Base-by-base conservation (phyloP, 2,797 vertebrate genomes). In the Characodon lateralis region DNA sequence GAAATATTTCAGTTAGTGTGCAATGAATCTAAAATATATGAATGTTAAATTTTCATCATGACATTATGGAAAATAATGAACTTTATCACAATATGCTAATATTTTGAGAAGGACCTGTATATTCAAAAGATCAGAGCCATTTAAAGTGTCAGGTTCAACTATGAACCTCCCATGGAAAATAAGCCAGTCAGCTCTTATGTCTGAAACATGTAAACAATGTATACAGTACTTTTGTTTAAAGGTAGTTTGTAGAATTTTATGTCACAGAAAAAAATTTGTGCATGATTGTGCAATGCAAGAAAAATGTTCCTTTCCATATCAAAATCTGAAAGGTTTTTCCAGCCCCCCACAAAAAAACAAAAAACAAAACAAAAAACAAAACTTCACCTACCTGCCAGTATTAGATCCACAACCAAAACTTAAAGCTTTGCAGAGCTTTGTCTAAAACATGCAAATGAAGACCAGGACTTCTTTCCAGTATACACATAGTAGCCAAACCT, bases 91-190 rank as follows among this genome's bases (percentile, higher is more conserved):
- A n/a, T n/a, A n/a, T n/a, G n/a, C n/a, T n/a, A n/a, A n/a, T n/a
- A n/a, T n/a, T n/a, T n/a, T n/a, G n/a, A n/a, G n/a, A n/a, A n/a
- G n/a, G n/a, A n/a, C n/a, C n/a, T n/a, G 82, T 83, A 79, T 87
- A 82, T 91, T 88, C 77, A 81, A 88, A 59, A 91, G 88, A 92
- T 91, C 87, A 90, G 78, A 91, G 82, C 85, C 66, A 70, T 86
- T 89, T 84, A 87, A 87, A 77, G 80, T 88, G 83, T 87, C 83
- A 89, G 86, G 80, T 88, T 91, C 90, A 83, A 50, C 83, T 82
- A 73, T 79, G 76, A 83, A 78, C 83, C 48, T 73, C 75, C 77
- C 78, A 83, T 73, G 70, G 68, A 78, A 77, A 89, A 87, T 82
- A 87, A 74, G 83, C 28, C 81, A 85, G 77, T 84, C 72, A 73